A percentile compares a stretch with the other conserved stretches of the same genome.
These are phyloP conservation scores for Cottus gobio DNA, from an alignment of 2,113 vertebrate genomes.

Conservation along the genomic window DNA sequence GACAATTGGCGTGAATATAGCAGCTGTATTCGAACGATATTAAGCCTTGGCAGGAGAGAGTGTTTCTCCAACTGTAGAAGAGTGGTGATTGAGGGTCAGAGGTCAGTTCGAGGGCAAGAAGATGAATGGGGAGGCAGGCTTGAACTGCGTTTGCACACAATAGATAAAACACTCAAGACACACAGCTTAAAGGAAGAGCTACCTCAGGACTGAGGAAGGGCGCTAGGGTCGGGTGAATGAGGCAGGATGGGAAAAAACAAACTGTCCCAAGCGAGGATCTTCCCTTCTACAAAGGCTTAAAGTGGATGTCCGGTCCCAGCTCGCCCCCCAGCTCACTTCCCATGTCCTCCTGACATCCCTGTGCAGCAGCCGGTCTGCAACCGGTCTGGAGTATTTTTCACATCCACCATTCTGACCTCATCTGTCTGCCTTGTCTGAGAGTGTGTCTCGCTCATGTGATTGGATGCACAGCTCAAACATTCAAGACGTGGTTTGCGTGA, in stretches of 20 bases:
- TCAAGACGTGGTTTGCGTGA: conserved; percentile 19
- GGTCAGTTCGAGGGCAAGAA: conserved; percentile 27
- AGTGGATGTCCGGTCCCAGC: conserved; percentile 78
- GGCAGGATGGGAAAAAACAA: conserved; percentile 71
- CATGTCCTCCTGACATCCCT: conserved; percentile 70
- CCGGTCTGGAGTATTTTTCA: conserved; percentile 35
- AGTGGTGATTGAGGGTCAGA: conserved; percentile 38
- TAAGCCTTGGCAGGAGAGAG: conserved; percentile 8
- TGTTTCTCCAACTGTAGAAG: conserved; percentile 42
- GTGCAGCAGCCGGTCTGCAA: conserved; percentile 24
- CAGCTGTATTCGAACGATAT: not conserved
- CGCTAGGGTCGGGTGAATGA: conserved; percentile 1
- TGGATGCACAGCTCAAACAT: conserved; percentile 18
- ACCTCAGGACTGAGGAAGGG: conserved; percentile 35
- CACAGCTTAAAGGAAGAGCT: conserved; percentile 28
- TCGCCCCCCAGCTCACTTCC: conserved; percentile 61
- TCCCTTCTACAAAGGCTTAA: conserved; percentile 72
- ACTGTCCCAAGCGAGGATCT: conserved; percentile 58
- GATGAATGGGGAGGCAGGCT: conserved; percentile 41
- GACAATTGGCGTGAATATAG: conserved; percentile 3
- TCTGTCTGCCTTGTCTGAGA: conserved; percentile 27
- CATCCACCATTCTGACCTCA: conserved; percentile 15
- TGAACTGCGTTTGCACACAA: conserved; percentile 22
- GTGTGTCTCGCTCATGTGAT: conserved; percentile 32
- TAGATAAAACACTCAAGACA: conserved; percentile 55